A percentile compares a stretch with the other conserved stretches of the same genome.
phyloP scores from a whole-genome alignment of 2,113 vertebrate species.

The Cervus canadensis region DNA sequence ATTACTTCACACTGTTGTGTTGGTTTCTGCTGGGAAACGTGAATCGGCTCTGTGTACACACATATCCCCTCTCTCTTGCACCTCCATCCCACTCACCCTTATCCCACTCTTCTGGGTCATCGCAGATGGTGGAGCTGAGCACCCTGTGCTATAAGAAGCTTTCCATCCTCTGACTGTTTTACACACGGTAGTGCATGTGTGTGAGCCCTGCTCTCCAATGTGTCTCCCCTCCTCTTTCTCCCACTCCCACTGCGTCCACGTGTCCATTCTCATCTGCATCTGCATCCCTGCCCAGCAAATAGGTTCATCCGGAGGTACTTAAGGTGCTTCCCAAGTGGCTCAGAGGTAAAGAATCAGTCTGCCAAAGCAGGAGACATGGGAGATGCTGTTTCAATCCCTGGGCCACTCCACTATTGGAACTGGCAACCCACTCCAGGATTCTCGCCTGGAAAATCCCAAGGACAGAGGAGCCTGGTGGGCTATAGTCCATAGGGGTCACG shows the following conservation, averaged over 20 bases:
- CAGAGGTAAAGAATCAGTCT: not conserved
- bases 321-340: not conserved
- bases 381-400: not conserved
- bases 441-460: not conserved
- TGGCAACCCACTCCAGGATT: not conserved
- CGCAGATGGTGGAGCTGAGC: not conserved
- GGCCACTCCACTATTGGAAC: not conserved
- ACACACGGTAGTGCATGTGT: not conserved
- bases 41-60: not conserved
- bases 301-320: not conserved
- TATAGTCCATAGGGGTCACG: not conserved
- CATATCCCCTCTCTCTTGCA: not conserved
- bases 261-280: not conserved
- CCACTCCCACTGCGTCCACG: not conserved
- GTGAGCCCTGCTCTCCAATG: not conserved
- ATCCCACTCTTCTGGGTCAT: not conserved
- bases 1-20: not conserved
- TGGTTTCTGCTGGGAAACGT: not conserved
- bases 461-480: not conserved
- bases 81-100: not conserved
- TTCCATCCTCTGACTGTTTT: not conserved
- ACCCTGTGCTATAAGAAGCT: not conserved
- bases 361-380: not conserved
- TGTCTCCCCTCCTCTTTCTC: not conserved
- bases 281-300: not conserved